A percentile compares a stretch with the other conserved stretches of the same genome.
Conservation (phyloP, 2,888 invertebrate genomes). For the Pollenia griseotomentosa region DNA sequence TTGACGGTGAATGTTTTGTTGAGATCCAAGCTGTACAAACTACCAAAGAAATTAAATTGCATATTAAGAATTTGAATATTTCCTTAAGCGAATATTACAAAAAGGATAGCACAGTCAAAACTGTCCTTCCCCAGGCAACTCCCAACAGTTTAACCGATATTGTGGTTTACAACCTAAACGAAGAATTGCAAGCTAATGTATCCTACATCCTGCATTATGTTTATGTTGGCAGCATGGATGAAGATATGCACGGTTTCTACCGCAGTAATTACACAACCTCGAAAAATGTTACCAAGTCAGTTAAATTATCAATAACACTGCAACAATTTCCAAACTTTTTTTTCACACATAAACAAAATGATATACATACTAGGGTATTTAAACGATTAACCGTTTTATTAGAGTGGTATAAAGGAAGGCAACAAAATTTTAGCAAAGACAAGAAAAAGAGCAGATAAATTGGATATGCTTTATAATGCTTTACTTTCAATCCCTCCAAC, state of each 20-base stretch:
- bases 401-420: too few species aligned
- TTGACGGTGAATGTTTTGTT: conserved; percentile 83
- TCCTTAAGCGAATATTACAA: conserved; percentile 75
- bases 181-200: conserved; percentile 78
- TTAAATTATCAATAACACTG: neutral
- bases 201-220: conserved; percentile 84
- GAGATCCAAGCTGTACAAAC: conserved; percentile 84
- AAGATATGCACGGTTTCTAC: conserved; percentile 86
- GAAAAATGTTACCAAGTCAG: conserved; percentile 81
- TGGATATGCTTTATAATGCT: too few species aligned
- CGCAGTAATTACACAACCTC: conserved; percentile 82
- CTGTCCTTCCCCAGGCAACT: conserved; percentile 74
- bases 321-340: too few species aligned
- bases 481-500: too few species aligned
- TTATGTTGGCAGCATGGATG: conserved; percentile 85
- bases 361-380: too few species aligned
- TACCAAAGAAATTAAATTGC: conserved; percentile 84
- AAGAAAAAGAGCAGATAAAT: too few species aligned
- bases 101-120: conserved; percentile 72
- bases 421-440: too few species aligned
- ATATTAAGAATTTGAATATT: conserved; percentile 84
- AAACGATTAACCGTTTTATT: too few species aligned
- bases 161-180: conserved; percentile 82
- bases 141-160: conserved; percentile 82
- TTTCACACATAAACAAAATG: too few species aligned